phyloP scores from a whole-genome alignment of 2,888 invertebrate species.

The Sminthurides aquaticus region DNA sequence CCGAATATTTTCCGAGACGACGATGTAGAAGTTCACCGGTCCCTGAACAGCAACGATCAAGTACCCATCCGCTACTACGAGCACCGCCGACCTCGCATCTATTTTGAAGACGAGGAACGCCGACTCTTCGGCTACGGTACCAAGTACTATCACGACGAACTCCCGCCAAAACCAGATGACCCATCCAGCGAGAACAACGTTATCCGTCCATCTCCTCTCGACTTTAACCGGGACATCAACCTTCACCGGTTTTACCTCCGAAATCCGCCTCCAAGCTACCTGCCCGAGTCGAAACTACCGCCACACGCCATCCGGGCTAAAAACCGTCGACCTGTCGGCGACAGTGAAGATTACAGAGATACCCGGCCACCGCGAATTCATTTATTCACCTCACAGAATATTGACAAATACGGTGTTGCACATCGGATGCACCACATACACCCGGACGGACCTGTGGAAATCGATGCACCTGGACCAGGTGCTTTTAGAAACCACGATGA shows the following conservation, averaged over 20 bases:
- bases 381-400: constrained; percentile 9
- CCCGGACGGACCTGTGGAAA: constrained; percentile 3
- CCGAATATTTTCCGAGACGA: constrained; percentile 9
- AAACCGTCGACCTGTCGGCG: neutral
- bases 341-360: constrained; percentile 1
- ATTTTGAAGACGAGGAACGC: constrained; percentile 14
- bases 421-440: neutral
- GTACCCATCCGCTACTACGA: neutral
- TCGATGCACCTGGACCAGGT: constrained; percentile 29
- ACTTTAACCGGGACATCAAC: neutral
- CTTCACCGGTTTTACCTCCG: neutral
- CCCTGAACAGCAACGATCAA: neutral
- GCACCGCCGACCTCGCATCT: constrained; percentile 6
- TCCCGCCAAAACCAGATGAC: constrained; percentile 11
- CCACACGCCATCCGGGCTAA: constrained; percentile 4
- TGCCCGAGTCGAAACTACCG: constrained; percentile 14
- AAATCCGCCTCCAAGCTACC: constrained; percentile 4
- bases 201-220: constrained; percentile 14
- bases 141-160: constrained; percentile 18
- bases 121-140: constrained; percentile 14
- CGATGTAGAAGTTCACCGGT: neutral
- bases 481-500: constrained; percentile 40
- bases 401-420: neutral
- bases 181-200: constrained; percentile 16
- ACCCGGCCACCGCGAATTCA: constrained; percentile 16